Evolutionary conservation across 2,888 invertebrate species (phyloP), one percentile per base, ranked within the genome.

Genomic region (Drosophila meridionalis): DNA sequence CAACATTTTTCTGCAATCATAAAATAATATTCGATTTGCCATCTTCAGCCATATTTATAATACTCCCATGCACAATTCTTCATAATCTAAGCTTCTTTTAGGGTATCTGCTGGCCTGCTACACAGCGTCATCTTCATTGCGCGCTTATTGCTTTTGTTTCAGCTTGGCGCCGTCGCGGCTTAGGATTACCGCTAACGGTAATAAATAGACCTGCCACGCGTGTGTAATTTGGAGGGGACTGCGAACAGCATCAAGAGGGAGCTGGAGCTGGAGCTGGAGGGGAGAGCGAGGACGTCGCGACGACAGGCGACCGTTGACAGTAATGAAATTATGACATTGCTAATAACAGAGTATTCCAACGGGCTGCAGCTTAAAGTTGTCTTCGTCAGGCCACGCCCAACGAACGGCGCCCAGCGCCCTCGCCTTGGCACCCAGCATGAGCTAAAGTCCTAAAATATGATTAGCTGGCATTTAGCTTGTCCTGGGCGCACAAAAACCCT

Each of bases 241-340:
- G 57, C 52, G 56, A 53, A 58, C 73, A 68, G 62, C 28, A 59
- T 14, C 60, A 59, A 48, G 14, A n/a, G 32, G 47, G 30, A 36
- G 60, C n/a, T 28, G 11, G 60, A 20, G 20, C 20, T 20, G 20
- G 1, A 1, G 20, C n/a, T n/a, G n/a, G n/a, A n/a, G 20, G 20
- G 20, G 20, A 3, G 47, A n/a, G 43, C 50, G 20, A 48, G 62
- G 59, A 57, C 47, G 48, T 45, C 47, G 60, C 56, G 68, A 60
- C 59, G 72, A 68, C 72, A 65, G 48, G 52, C 83, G 83, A 73
- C 71, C 74, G 82, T 83, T 88, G 87, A 90, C 87, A 87, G 85
- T 90, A 91, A 91, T 90, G 86, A 91, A 89, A 90, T 89, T 89
- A 88, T 89, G 85, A 91, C 83, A 86, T 81, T 78, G 87, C 85